These are phyloP conservation scores for Pseudomyrmex sp. DNA, from an alignment of 1,140 invertebrate species.

Conservation along the genomic window DNA sequence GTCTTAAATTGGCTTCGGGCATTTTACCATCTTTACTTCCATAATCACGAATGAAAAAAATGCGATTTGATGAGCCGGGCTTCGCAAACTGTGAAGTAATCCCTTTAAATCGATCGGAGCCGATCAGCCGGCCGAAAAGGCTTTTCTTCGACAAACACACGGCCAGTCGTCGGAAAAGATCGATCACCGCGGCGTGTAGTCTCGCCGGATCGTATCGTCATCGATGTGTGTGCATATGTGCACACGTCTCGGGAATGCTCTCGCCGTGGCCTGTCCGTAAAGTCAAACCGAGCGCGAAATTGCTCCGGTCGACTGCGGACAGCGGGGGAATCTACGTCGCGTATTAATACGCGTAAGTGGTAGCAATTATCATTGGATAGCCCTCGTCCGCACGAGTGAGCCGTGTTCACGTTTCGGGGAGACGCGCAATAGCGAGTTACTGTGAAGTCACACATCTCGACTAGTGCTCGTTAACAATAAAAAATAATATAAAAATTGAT, in stretches of 20 bases:
- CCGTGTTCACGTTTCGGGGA: neutral
- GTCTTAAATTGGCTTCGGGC: no score
- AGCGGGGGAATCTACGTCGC: neutral
- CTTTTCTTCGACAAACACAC: constrained; percentile 2
- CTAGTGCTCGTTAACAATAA: no score
- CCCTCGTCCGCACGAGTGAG: neutral
- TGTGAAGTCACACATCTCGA: no score
- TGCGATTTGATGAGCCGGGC: neutral
- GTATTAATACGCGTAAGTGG: constrained; percentile 24
- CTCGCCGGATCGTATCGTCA: neutral
- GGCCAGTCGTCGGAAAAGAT: neutral
- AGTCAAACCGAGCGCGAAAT: constrained; percentile 30
- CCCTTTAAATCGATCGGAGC: constrained; percentile 1
- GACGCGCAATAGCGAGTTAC: no score
- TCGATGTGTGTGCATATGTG: neutral
- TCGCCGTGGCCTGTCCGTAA: neutral
- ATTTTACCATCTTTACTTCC: no score
- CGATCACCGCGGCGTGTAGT: neutral
- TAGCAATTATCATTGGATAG: constrained; percentile 1
- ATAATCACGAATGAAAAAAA: constrained; percentile 1
- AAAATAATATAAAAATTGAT: no score
- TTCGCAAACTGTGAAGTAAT: constrained; percentile 22
- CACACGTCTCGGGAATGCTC: neutral
- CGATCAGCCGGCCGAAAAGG: constrained; percentile 23
- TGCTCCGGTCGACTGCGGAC: neutral